phyloP scores from a whole-genome alignment of 2,113 vertebrate species.

The Laticauda laticaudata region DNA sequence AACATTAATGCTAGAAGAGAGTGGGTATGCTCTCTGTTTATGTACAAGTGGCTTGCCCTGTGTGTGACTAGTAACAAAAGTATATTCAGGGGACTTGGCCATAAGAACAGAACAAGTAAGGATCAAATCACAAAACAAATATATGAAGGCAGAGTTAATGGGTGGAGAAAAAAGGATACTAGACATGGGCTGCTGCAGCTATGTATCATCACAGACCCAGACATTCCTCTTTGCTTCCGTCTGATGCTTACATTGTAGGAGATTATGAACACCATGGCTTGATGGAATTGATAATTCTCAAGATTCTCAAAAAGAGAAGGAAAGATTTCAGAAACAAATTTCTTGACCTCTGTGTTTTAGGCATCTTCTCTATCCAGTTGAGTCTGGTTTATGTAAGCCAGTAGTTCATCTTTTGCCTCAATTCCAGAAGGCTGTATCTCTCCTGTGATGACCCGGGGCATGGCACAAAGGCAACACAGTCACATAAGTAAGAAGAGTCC shows the following conservation, averaged over 20 bases:
- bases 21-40: too few species aligned
- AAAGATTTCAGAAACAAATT: neutral
- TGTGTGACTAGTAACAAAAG: neutral
- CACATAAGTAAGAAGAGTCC: too few species aligned
- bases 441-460: too few species aligned
- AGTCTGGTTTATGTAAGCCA: neutral
- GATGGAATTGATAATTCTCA: too few species aligned
- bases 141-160: neutral
- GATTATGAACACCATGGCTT: too few species aligned
- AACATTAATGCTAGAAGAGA: too few species aligned
- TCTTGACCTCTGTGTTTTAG: neutral
- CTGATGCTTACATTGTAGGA: too few species aligned
- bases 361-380: neutral
- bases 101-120: neutral
- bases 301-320: too few species aligned
- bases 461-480: too few species aligned
- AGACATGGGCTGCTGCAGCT: neutral
- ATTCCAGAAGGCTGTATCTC: neutral
- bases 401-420: neutral
- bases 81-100: neutral
- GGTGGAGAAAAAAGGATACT: neutral
- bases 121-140: neutral
- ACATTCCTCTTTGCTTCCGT: neutral
- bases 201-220: neutral
- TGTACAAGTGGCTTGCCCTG: too few species aligned